Conservation (phyloP, 35 echinoderm and acorn worm genomes). For the Patiria miniata region DNA sequence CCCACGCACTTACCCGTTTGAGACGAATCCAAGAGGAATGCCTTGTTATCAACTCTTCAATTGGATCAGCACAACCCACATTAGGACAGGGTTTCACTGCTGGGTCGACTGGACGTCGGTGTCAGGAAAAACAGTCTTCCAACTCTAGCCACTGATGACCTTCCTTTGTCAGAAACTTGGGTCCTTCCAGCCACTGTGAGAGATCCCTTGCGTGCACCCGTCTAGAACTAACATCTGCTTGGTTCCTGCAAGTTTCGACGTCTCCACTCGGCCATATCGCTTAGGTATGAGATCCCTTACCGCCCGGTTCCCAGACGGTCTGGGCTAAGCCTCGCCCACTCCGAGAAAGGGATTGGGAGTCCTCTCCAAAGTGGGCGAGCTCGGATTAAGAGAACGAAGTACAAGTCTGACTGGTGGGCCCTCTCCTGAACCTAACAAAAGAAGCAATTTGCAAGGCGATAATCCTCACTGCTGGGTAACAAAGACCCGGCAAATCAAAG, state of each 20-base stretch:
- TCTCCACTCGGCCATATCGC: constrained; percentile 48
- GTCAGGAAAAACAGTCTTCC: background rate
- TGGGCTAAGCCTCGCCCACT: too few species aligned
- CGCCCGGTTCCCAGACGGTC: too few species aligned
- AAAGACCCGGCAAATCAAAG: too few species aligned
- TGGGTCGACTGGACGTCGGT: constrained; percentile 19
- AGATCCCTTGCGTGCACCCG: constrained; percentile 20
- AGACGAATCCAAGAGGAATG: background rate
- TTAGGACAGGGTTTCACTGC: background rate
- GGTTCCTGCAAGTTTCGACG: constrained; percentile 57
- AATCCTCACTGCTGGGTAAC: too few species aligned
- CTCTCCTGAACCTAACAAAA: too few species aligned
- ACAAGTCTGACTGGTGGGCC: too few species aligned
- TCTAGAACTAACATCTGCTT: constrained; percentile 60
- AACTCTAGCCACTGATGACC: background rate
- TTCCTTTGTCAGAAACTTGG: constrained; percentile 21
- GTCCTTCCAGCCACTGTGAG: constrained; percentile 32
- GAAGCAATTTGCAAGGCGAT: too few species aligned
- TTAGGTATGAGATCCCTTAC: too few species aligned
- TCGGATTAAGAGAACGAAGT: too few species aligned
- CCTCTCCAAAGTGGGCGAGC: too few species aligned
- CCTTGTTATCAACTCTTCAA: background rate
- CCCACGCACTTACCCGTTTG: constrained; percentile 47
- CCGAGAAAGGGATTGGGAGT: too few species aligned
- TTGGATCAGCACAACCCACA: background rate